Base-by-base conservation (phyloP, 1,140 invertebrate genomes). In the Nautilus pompilius region DNA sequence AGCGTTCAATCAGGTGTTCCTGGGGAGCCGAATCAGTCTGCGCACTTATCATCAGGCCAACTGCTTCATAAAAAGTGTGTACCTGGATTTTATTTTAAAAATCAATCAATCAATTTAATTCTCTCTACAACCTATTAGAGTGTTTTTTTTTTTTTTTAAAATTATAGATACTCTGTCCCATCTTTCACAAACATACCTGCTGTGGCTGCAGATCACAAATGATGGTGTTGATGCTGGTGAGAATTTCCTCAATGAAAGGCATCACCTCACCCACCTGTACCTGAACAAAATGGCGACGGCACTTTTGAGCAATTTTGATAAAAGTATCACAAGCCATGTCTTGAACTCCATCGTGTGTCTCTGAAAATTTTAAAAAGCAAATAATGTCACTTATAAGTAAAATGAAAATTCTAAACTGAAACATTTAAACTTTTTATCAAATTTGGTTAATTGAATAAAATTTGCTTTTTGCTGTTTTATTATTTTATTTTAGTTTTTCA, bases 261-360 rank as follows among this genome's bases (percentile, higher is more conserved):
- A 93, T 90, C 15, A 91, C 88, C 86, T 99, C 98, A 28, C 96
- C 96, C 55, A 94, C 89, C 86, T 99, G 97, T 54, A 95, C 89
- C 68, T 93, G 82, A 33, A 99, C 96, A 88, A 99, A 99, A 85
- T 99, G 96, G 67, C 95, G 87, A 60, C 95, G 87, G 85, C 98
- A 99, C 83, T 99, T 99, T 68, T 96, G 87, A n/a, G 98, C 95
- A 79, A 99, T 99, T 85, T 99, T 99, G 70, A 99, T 99, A 81
- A 99, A 99, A 26, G 98, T 99, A 86, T 99, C 98, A 87, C 98
- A 99, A 59, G 98, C 98, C 98, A 99, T 99, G 79, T 99, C 96
- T 75, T 86, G 85, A 8, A 99, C 97, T 75, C 98, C 98, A 83
- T 99, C 98, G 81, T 99, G 98, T 32, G 96, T 98, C 87, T 99